Conservation (phyloP, 2,113 vertebrate species). For the Rhea pennata region DNA sequence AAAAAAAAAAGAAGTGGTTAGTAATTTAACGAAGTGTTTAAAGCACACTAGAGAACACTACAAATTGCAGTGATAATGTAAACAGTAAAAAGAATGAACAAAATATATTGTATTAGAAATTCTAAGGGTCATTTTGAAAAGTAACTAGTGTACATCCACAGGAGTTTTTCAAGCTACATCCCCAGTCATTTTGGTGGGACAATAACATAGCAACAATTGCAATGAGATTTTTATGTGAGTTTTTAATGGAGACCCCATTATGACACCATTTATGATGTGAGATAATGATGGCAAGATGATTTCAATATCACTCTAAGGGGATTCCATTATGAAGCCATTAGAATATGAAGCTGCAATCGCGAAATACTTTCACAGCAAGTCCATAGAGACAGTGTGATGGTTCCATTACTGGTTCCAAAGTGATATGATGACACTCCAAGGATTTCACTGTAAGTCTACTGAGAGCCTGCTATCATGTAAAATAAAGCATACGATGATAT, state of each 20-base stretch:
- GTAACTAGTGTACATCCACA: background rate
- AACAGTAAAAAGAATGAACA: background rate
- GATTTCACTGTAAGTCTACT: slow-evolving; percentile 17
- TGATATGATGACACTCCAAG: background rate
- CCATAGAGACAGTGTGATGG: background rate
- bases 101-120: background rate
- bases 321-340: slow-evolving; percentile 67
- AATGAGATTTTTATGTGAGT: slow-evolving; percentile 18
- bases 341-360: slow-evolving; percentile 14
- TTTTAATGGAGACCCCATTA: slow-evolving; percentile 50
- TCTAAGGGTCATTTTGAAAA: slow-evolving; percentile 10
- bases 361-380: slow-evolving; percentile 35
- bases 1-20: background rate
- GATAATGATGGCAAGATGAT: slow-evolving; percentile 47
- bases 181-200: background rate
- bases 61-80: background rate
- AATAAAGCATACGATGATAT: background rate
- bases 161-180: background rate
- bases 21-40: background rate
- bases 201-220: background rate
- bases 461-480: background rate
- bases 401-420: slow-evolving; percentile 53
- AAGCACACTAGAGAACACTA: background rate
- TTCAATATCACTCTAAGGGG: slow-evolving; percentile 34
- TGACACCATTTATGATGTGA: background rate